Conservation (phyloP, 64 coral and sea anemone genomes). For the Montipora capricornis region DNA sequence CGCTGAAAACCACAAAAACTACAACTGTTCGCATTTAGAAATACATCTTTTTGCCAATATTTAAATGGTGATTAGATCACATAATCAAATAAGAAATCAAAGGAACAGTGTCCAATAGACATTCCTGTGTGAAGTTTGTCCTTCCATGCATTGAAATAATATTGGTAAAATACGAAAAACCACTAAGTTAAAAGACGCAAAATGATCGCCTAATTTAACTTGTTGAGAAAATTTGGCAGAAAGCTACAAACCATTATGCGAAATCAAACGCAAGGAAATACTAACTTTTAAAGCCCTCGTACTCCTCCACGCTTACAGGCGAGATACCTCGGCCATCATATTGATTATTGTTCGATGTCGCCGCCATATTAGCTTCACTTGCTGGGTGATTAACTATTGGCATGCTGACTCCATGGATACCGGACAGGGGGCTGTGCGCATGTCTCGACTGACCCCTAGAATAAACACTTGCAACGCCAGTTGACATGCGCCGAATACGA, state of each 20-base stretch:
- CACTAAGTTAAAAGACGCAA: too few species aligned
- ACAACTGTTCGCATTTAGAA: too few species aligned
- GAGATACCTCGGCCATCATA: slow-evolving; percentile 61
- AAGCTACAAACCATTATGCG: not conserved
- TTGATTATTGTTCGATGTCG: slow-evolving; percentile 28
- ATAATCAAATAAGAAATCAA: too few species aligned
- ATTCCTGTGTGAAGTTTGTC: too few species aligned
- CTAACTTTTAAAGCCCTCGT: slow-evolving; percentile 45
- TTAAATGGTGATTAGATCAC: too few species aligned
- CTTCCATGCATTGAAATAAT: too few species aligned
- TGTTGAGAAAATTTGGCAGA: too few species aligned
- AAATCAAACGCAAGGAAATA: not conserved
- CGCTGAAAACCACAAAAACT: too few species aligned
- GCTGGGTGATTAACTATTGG: slow-evolving; percentile 69
- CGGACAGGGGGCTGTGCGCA: slow-evolving; percentile 71
- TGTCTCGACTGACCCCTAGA: slow-evolving; percentile 59
- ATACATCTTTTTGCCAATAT: too few species aligned
- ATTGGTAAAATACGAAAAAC: too few species aligned
- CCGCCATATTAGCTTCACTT: slow-evolving; percentile 13
- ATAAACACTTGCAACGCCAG: slow-evolving; percentile 57
- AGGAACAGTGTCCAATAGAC: too few species aligned
- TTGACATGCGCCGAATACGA: slow-evolving; percentile 73
- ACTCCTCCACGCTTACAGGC: slow-evolving; percentile 65
- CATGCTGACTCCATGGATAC: slow-evolving; percentile 94
- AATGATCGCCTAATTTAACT: too few species aligned